These are phyloP conservation scores for Eubasilissa regina DNA, from an alignment of 1,140 invertebrate species.

Conservation along the genomic window DNA sequence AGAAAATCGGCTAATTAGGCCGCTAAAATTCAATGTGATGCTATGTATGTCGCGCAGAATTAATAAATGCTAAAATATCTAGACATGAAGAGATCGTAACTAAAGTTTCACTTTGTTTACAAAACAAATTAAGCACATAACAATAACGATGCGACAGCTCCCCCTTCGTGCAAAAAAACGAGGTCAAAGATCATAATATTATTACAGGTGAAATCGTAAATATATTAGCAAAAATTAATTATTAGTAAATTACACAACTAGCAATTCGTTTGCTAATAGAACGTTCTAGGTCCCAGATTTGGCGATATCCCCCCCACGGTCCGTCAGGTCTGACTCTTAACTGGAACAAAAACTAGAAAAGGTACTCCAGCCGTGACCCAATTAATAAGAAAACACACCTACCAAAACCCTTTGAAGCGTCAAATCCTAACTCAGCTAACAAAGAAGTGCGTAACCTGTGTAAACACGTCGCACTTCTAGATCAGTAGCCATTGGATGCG, in stretches of 20 bases:
- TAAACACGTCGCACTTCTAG: constrained; percentile 44
- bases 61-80: too few species aligned
- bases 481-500: constrained; percentile 40
- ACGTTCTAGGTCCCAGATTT: neutral
- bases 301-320: constrained; percentile 13
- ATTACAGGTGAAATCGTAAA: neutral
- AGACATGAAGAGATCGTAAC: too few species aligned
- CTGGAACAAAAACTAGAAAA: constrained; percentile 22
- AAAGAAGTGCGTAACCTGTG: constrained; percentile 38
- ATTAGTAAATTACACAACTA: neutral
- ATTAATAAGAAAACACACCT: constrained; percentile 30
- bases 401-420: constrained; percentile 22
- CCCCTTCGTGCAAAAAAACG: neutral
- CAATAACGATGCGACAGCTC: too few species aligned
- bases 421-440: constrained; percentile 34
- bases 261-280: too few species aligned
- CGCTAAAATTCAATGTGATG: too few species aligned
- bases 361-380: constrained; percentile 36
- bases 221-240: neutral
- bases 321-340: neutral
- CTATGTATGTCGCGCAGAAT: too few species aligned
- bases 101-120: too few species aligned
- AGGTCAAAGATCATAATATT: neutral
- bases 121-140: too few species aligned
- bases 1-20: too few species aligned